phyloP scores from a whole-genome alignment of 2,113 vertebrate species.

The Rhegmatorhina hoffmannsi region DNA sequence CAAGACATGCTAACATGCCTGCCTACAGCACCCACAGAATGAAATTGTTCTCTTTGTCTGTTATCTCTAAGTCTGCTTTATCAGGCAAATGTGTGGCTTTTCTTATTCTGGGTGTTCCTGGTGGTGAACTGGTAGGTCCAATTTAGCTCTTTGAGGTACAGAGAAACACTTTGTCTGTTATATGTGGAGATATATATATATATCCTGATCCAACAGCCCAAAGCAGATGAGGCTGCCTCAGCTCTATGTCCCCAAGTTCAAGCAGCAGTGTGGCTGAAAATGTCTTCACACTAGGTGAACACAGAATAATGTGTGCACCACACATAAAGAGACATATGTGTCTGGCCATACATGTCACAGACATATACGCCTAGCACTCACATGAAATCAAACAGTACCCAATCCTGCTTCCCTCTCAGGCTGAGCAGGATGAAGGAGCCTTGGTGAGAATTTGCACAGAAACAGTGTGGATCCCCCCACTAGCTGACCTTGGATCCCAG shows the following conservation, averaged over 20 bases:
- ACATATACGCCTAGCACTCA: neutral
- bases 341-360: neutral
- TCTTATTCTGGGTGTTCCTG: neutral
- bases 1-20: neutral
- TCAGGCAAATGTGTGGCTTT: neutral
- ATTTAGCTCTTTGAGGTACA: neutral
- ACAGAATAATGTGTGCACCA: neutral
- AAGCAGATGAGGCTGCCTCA: neutral
- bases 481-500: neutral
- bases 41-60: neutral
- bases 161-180: neutral
- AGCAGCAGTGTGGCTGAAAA: neutral
- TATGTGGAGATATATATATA: neutral
- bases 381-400: neutral
- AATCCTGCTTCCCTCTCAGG: neutral
- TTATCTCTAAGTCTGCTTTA: neutral
- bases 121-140: neutral
- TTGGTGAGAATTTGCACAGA: neutral
- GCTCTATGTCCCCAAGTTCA: neutral
- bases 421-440: neutral
- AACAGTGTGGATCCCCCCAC: neutral
- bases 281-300: rapidly evolving
- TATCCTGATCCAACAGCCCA: neutral
- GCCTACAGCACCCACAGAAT: neutral
- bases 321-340: rapidly evolving